These are phyloP conservation scores for Schizaphis graminum DNA, from an alignment of 2,888 invertebrate genomes.

Conservation along the genomic window DNA sequence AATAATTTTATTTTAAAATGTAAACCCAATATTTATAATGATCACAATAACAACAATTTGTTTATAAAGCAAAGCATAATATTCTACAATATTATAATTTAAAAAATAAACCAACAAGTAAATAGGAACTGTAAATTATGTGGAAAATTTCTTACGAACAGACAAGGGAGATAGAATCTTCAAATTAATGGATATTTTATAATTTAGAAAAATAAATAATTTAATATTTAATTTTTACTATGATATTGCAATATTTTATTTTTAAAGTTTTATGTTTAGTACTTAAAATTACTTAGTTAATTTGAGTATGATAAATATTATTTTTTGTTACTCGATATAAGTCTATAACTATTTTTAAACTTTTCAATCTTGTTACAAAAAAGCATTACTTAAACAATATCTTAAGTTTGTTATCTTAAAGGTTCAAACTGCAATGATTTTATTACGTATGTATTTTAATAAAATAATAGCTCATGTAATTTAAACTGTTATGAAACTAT, in stretches of 20 bases:
- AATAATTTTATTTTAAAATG: not conserved
- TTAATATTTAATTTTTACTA: not conserved
- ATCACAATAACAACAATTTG: not conserved
- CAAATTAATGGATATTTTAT: not conserved
- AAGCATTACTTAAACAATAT: not conserved
- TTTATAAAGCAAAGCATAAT: not conserved
- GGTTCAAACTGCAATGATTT: not conserved
- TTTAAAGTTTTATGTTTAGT: not conserved
- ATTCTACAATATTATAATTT: not conserved
- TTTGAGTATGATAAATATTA: not conserved
- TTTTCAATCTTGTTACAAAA: not conserved
- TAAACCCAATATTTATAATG: not conserved
- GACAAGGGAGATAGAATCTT: not conserved
- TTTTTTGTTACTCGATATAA: not conserved
- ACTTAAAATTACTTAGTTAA: not conserved
- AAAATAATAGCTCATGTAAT: not conserved
- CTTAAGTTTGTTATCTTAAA: not conserved
- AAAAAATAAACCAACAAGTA: not conserved
- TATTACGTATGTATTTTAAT: not conserved
- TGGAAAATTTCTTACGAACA: not conserved
- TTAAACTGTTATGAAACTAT: not conserved
- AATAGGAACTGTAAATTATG: not conserved
- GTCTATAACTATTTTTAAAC: not conserved
- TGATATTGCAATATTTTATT: not conserved
- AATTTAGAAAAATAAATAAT: not conserved